phyloP scores from a whole-genome alignment of 2,113 vertebrate species.

The Thymallus thymallus region DNA sequence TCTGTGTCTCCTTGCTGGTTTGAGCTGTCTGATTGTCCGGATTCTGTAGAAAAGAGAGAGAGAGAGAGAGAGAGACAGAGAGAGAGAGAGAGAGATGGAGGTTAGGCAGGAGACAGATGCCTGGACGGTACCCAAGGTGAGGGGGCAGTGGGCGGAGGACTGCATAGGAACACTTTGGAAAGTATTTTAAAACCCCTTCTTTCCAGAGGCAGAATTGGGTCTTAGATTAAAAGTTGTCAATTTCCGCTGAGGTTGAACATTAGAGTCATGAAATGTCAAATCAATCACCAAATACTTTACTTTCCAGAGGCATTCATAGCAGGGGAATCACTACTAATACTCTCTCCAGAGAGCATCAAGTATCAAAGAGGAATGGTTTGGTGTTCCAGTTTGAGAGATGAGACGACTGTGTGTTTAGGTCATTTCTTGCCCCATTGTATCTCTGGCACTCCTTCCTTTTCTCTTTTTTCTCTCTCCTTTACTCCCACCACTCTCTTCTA shows the following conservation, averaged over 20 bases:
- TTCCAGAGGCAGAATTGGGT: neutral
- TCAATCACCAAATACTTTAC: conserved; percentile 12
- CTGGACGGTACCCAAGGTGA: conserved; percentile 33
- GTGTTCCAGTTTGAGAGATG: neutral
- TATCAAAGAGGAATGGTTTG: neutral
- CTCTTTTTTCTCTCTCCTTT: neutral
- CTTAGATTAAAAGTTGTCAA: conserved; percentile 20
- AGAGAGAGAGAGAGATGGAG: conserved; percentile 16
- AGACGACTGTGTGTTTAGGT: no score
- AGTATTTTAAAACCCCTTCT: neutral
- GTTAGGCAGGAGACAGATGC: conserved; percentile 45
- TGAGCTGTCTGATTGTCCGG: conserved; percentile 93
- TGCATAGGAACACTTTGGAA: conserved; percentile 14
- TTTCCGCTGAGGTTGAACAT: conserved; percentile 12
- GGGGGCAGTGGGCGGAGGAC: neutral
- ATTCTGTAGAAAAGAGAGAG: conserved; percentile 75
- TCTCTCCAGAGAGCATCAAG: no score
- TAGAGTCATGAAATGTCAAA: conserved; percentile 26
- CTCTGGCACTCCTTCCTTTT: neutral
- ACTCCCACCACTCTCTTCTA: neutral
- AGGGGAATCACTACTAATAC: no score
- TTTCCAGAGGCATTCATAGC: no score
- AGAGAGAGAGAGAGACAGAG: conserved; percentile 22
- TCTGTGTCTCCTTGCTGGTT: conserved; percentile 95
- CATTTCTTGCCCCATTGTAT: neutral